Percentiles rank a stretch among this genome's conserved stretches.
These are phyloP conservation scores for Synanthedon myopaeformis DNA, from an alignment of 2,888 invertebrate genomes.

Conservation along the genomic window DNA sequence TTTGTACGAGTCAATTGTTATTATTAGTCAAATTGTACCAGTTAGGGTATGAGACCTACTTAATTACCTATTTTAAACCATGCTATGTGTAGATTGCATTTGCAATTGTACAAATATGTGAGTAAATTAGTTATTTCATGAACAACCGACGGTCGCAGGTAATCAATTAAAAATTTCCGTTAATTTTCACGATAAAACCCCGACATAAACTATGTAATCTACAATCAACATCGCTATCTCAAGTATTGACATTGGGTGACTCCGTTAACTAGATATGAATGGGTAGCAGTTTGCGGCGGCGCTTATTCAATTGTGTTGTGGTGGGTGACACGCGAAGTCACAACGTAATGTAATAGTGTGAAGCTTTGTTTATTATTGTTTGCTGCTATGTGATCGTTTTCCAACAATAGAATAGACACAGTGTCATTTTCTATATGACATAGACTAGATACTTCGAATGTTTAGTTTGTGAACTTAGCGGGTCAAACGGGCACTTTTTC, in stretches of 20 bases:
- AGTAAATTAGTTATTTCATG: no score
- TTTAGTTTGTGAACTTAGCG: no score
- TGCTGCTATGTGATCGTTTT: neutral
- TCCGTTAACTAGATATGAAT: conserved; percentile 30
- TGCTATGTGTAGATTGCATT: no score
- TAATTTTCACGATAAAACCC: neutral
- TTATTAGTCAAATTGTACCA: no score
- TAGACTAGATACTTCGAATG: no score
- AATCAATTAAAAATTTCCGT: neutral
- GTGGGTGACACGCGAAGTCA: conserved; percentile 27
- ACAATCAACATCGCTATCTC: neutral
- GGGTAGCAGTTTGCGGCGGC: conserved; percentile 22
- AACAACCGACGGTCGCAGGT: no score
- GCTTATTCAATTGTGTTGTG: conserved; percentile 35
- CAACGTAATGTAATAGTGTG: conserved; percentile 6
- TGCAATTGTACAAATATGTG: no score
- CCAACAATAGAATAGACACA: neutral
- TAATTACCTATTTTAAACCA: no score
- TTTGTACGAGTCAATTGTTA: no score
- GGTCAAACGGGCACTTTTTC: no score
- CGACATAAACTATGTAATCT: neutral
- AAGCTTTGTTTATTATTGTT: neutral
- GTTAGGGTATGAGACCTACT: no score
- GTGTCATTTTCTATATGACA: neutral
- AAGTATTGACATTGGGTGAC: neutral